A percentile compares a stretch with the other conserved stretches of the same genome.
Conservation (phyloP, 2,797 vertebrate species). For the Enteromius paludinosus region DNA sequence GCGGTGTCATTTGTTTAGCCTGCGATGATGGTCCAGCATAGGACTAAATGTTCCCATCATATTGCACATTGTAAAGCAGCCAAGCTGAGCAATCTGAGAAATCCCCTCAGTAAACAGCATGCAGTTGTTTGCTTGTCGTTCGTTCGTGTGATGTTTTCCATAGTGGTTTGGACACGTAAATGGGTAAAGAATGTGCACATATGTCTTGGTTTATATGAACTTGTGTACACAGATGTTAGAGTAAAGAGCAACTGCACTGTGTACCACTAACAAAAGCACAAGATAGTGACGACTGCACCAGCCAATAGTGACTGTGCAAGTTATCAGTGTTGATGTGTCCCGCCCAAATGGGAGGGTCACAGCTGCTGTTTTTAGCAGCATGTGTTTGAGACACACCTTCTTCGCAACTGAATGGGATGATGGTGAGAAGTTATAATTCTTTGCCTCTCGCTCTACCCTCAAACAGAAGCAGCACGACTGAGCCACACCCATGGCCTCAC, state of each 20-base stretch:
- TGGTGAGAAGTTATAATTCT: conserved; percentile 21
- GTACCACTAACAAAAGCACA: conserved; percentile 48
- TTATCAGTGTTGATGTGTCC: conserved; percentile 33
- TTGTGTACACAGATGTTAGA: not conserved
- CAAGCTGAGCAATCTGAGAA: not conserved
- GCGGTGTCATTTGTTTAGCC: conserved; percentile 16
- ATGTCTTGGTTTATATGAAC: not conserved
- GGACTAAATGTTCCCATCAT: conserved; percentile 16
- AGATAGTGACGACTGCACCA: conserved; percentile 42
- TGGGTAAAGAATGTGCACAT: not conserved
- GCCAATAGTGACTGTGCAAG: conserved; percentile 59
- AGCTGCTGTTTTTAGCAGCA: conserved; percentile 48
- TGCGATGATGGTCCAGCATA: not conserved
- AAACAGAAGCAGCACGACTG: not conserved
- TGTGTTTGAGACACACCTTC: conserved; percentile 51
- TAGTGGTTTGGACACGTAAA: conserved; percentile 35
- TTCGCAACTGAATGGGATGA: conserved; percentile 61
- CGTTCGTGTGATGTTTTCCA: conserved; percentile 68
- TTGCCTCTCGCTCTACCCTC: conserved; percentile 5
- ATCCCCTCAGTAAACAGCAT: conserved; percentile 24
- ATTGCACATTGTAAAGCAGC: not conserved
- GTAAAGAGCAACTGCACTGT: conserved; percentile 53
- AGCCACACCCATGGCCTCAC: conserved; percentile 31
- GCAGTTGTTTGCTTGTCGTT: conserved; percentile 61
- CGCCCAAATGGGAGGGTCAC: conserved; percentile 57